A percentile compares a stretch with the other conserved stretches of the same genome.
phyloP scores from a whole-genome alignment of 2,113 vertebrate species.

The Poeciliopsis turrubarensis region DNA sequence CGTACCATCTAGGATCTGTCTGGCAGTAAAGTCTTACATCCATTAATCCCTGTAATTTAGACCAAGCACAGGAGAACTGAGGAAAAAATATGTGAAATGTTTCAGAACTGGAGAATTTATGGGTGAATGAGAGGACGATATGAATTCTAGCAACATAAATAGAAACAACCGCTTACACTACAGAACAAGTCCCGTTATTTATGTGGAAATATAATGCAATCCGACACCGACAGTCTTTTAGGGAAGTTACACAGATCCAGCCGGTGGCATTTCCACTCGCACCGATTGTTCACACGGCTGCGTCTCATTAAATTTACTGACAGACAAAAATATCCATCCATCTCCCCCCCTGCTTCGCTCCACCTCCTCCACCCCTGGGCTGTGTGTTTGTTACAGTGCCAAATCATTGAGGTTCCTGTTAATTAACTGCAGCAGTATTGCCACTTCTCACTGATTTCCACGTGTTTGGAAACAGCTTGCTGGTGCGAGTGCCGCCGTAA shows the following conservation, averaged over 20 bases:
- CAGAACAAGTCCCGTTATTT: not conserved
- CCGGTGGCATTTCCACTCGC: conserved; percentile 11
- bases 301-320: conserved; percentile 69
- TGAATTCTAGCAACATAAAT: not conserved
- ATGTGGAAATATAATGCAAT: conserved; percentile 11
- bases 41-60: no score
- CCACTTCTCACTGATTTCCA: conserved; percentile 35
- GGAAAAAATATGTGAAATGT: not conserved
- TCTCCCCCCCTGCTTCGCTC: conserved; percentile 5
- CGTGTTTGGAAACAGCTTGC: conserved; percentile 30
- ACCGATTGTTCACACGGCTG: conserved; percentile 33
- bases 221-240: conserved; percentile 15
- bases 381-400: conserved; percentile 30
- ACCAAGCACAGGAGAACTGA: no score
- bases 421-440: conserved; percentile 49
- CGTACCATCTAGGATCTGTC: no score
- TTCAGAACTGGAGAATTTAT: not conserved
- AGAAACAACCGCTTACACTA: not conserved
- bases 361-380: conserved; percentile 10
- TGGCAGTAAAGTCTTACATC: no score
- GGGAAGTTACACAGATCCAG: conserved; percentile 38
- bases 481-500: conserved; percentile 8
- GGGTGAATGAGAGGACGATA: not conserved
- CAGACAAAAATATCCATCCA: conserved; percentile 59
- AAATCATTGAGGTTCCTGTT: conserved; percentile 42